Evolutionary conservation across 2,888 invertebrate species (phyloP), one percentile per base, ranked within the genome.

Genomic region (Diaphora mendica): DNA sequence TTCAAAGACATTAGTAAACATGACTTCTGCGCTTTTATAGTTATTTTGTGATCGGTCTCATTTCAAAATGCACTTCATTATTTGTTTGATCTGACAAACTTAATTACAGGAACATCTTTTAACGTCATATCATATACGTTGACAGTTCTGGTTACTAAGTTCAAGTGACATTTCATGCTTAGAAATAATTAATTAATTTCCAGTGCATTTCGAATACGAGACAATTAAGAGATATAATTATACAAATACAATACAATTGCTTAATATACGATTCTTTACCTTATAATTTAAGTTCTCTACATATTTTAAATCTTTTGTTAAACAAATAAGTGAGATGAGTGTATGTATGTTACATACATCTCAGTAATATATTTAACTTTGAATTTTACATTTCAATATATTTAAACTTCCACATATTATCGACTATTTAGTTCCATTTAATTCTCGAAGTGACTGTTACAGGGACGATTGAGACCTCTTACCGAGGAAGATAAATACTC

Each of bases 71-170:
- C 78, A 75, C 74, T 80, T 77, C 67, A 82, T 73, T 77, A 74
- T 75, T 79, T 75, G 70, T 78, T 80, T 78, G 74, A 80, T 77
- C 71, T 75, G 64, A 68, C 71, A 8, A 64, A 20, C 66, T 55
- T 79, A 82, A 82, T 82, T 79, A 82, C 74, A 77, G 77, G 76
- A 64, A 42, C 33, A 72, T 74, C 62, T 68, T 68, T 76, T 67
- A 74, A 64, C 39, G 44, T 23, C 70, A 70, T 74, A 70, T 79
- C 72, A 74, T 20, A 64, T 20, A 64, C 23, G n/a, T 44, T 71
- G 71, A 64, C 71, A 68, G 62, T 51, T 13, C 26, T 23, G 4
- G 3, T 67, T 55, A 71, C n/a, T 74, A 71, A 74, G 71, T 71
- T 39, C 26, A 70, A n/a, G 42, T 64, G 26, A 42, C 42, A 69